phyloP scores from a whole-genome alignment of 2,888 invertebrate genomes.

The Nephrocerus scutellatus region DNA sequence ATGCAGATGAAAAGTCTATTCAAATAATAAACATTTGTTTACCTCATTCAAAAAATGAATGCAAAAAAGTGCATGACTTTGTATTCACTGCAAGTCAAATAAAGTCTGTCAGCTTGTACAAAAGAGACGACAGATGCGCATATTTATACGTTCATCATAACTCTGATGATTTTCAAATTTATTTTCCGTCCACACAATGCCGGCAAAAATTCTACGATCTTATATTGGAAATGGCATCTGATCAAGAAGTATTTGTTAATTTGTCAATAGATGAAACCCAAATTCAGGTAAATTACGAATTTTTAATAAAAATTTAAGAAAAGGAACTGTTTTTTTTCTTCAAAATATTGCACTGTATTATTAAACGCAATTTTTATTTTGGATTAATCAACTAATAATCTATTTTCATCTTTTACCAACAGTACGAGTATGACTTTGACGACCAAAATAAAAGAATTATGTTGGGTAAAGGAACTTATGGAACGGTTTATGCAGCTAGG shows the following conservation, averaged over 20 bases:
- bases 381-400: too few relatives aligned
- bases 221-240: constrained; percentile 79
- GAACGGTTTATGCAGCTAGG: constrained; percentile 87
- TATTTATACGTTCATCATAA: constrained; percentile 97
- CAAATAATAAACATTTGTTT: constrained; percentile 82
- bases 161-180: constrained; percentile 98
- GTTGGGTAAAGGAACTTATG: constrained; percentile 93
- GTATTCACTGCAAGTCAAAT: constrained; percentile 72
- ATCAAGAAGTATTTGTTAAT: constrained; percentile 73
- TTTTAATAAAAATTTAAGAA: constrained; percentile 1
- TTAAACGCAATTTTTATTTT: too few relatives aligned
- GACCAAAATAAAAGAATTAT: constrained; percentile 79
- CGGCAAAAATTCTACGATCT: constrained; percentile 77
- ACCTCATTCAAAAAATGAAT: constrained; percentile 66
- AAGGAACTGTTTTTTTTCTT: background rate
- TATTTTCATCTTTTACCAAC: constrained; percentile 29
- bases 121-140: constrained; percentile 89
- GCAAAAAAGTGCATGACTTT: constrained; percentile 88
- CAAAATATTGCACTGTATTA: background rate
- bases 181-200: constrained; percentile 83
- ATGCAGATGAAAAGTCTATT: constrained; percentile 86
- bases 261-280: constrained; percentile 66
- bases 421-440: constrained; percentile 93
- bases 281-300: constrained; percentile 54
- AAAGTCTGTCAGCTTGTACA: constrained; percentile 70